Percentiles rank a stretch among this genome's conserved stretches.
phyloP scores from a whole-genome alignment of 2,797 vertebrate species.

The Chelonia mydas region DNA sequence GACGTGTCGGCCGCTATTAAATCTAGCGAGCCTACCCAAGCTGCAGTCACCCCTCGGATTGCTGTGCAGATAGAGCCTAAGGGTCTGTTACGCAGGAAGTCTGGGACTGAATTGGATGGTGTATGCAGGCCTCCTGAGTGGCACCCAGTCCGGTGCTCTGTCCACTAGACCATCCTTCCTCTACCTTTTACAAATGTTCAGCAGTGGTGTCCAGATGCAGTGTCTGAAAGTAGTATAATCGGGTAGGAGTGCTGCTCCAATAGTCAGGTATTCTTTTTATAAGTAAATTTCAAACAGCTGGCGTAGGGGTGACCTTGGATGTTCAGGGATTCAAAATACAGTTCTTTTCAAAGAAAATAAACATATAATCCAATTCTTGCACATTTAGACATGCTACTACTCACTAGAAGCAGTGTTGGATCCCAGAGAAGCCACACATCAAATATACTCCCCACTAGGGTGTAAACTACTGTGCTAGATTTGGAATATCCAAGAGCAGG shows the following conservation, averaged over 20 bases:
- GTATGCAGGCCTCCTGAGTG: neutral
- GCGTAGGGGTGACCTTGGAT: neutral
- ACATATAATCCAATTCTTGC: neutral
- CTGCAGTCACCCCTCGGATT: neutral
- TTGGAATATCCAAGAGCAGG: neutral
- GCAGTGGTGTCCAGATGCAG: neutral
- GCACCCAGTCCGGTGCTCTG: neutral
- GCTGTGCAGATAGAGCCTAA: neutral
- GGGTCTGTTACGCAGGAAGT: neutral
- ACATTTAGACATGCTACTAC: neutral
- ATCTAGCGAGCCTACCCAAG: neutral
- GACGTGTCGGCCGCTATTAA: neutral
- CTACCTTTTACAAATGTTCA: neutral
- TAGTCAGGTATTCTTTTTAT: neutral
- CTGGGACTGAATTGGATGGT: neutral
- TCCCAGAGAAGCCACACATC: neutral
- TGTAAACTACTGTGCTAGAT: neutral
- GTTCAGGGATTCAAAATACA: neutral
- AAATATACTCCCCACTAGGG: neutral
- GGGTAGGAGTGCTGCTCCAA: neutral
- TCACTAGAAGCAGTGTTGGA: neutral
- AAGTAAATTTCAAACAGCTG: neutral
- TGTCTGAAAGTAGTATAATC: neutral
- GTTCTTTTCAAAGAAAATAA: neutral
- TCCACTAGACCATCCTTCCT: neutral